A percentile compares a stretch with the other conserved stretches of the same genome.
phyloP scores from a whole-genome alignment of 2,888 invertebrate species.

The Bombyx huttoni region DNA sequence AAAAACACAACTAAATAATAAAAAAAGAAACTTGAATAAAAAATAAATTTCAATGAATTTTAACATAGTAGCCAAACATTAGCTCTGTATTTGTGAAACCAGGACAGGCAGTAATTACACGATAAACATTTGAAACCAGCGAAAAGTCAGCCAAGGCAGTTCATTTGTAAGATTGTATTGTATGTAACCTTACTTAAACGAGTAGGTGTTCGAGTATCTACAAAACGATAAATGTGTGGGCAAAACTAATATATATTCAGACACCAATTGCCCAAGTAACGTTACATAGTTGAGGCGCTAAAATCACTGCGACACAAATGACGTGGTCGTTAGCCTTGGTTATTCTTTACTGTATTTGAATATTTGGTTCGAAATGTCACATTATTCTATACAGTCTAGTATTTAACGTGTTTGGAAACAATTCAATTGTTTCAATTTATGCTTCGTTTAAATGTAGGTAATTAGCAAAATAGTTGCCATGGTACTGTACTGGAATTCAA shows the following conservation, averaged over 20 bases:
- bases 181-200: neutral
- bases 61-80: neutral
- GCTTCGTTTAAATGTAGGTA: conserved; percentile 8
- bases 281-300: conserved; percentile 16
- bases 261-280: conserved; percentile 3
- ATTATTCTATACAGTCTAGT: conserved; percentile 22
- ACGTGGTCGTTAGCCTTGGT: conserved; percentile 33
- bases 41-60: neutral
- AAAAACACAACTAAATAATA: neutral
- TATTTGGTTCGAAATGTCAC: conserved; percentile 31
- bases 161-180: neutral
- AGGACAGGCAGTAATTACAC: neutral
- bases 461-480: neutral
- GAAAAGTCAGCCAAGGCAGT: neutral
- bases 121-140: neutral
- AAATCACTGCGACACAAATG: conserved; percentile 26
- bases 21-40: neutral
- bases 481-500: neutral
- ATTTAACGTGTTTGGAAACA: conserved; percentile 16
- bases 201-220: conserved; percentile 3
- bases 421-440: conserved; percentile 12
- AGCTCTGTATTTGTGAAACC: neutral
- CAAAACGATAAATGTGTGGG: conserved; percentile 3
- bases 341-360: conserved; percentile 36
- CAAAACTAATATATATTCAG: conserved; percentile 1